Evolutionary conservation across 2,797 vertebrate genomes (phyloP).

Genomic region (Danio albolineatus): DNA sequence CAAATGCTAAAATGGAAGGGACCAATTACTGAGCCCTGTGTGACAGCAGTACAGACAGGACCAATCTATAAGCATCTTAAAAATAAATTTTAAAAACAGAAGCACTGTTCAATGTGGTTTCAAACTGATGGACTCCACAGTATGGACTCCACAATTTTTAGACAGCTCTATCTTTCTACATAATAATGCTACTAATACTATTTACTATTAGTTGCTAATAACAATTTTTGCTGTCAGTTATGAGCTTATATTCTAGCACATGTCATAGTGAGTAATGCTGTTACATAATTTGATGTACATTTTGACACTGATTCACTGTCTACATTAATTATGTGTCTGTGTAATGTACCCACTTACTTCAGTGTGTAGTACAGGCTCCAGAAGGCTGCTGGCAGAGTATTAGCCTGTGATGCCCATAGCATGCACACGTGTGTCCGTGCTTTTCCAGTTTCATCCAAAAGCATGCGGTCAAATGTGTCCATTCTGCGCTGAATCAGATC

Average conservation of each 20-base stretch:
- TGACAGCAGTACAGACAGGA: no score
- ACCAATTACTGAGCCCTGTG: no score
- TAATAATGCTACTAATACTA: no score
- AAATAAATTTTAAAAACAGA: no score
- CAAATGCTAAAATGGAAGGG: no score
- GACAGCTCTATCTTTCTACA: no score
- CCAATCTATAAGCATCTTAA: no score
- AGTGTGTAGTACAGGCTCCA: slow-evolving; percentile 70
- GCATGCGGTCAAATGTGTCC: slow-evolving; percentile 60
- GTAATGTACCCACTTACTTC: slow-evolving; percentile 53
- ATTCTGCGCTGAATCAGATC: slow-evolving; percentile 67
- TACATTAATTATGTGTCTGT: background rate
- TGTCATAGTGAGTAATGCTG: background rate
- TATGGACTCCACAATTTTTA: no score
- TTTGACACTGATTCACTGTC: background rate
- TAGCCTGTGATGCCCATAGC: slow-evolving; percentile 71
- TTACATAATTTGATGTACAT: background rate
- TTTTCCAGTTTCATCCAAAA: slow-evolving; percentile 63
- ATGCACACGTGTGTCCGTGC: slow-evolving; percentile 65
- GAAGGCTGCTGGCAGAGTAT: slow-evolving; percentile 68
- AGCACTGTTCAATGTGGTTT: no score
- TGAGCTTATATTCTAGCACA: no score
- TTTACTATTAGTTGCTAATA: no score
- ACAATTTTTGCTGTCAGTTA: background rate
- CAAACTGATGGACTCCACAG: no score